phyloP scores from a whole-genome alignment of 2,888 invertebrate species.

The Norana najaformis region DNA sequence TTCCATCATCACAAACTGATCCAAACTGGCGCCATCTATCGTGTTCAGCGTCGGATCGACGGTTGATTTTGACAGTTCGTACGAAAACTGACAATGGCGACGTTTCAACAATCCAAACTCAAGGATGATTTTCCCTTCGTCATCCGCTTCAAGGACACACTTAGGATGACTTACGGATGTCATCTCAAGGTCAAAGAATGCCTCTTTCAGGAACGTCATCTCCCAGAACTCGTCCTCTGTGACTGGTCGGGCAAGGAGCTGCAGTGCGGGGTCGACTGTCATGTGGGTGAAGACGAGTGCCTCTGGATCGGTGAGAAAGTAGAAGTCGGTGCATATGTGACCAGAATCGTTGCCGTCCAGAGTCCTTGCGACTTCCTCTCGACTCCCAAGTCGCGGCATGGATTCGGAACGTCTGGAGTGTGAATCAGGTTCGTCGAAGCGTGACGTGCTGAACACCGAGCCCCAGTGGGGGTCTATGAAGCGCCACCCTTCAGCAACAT shows the following conservation, averaged over 20 bases:
- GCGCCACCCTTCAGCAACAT: slow-evolving; percentile 46
- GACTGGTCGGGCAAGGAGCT: slow-evolving; percentile 47
- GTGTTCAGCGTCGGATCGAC: slow-evolving; percentile 8
- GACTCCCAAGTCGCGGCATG: neutral
- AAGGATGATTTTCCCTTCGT: slow-evolving; percentile 30
- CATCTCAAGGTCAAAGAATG: slow-evolving; percentile 36
- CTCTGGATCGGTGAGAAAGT: slow-evolving; percentile 51
- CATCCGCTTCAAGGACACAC: slow-evolving; percentile 32
- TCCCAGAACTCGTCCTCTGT: slow-evolving; percentile 43
- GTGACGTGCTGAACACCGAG: slow-evolving; percentile 43
- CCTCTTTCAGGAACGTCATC: slow-evolving; percentile 36
- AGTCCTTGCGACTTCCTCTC: neutral
- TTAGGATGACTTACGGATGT: slow-evolving; percentile 27
- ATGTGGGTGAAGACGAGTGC: slow-evolving; percentile 48
- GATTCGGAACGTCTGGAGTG: neutral
- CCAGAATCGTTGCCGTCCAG: slow-evolving; percentile 16
- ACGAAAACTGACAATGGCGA: neutral
- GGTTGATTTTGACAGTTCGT: slow-evolving; percentile 32
- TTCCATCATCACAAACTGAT: slow-evolving; percentile 34
- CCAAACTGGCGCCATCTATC: slow-evolving; percentile 24
- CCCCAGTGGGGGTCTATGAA: slow-evolving; percentile 41
- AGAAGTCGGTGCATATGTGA: slow-evolving; percentile 48
- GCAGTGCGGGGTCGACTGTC: slow-evolving; percentile 46
- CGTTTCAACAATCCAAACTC: slow-evolving; percentile 32
- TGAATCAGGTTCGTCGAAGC: slow-evolving; percentile 34